Conservation (phyloP, 2,113 vertebrate species). For the Tauraco erythrolophus region DNA sequence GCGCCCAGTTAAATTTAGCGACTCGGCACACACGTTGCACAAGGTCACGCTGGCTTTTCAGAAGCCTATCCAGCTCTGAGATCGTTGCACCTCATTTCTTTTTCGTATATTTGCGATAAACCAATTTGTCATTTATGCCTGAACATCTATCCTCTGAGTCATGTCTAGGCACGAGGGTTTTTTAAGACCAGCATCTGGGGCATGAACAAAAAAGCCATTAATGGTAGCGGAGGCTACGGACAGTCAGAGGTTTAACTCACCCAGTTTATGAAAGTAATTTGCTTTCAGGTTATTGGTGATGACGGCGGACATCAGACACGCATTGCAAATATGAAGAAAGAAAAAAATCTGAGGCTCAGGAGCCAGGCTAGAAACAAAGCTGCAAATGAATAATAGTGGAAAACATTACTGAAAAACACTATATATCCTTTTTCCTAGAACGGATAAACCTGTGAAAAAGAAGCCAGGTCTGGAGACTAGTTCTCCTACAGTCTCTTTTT, state of each 20-base stretch:
- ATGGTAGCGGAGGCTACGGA: constrained; percentile 44
- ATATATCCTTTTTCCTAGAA: constrained; percentile 8
- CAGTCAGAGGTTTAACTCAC: constrained; percentile 33
- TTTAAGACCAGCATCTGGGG: constrained; percentile 32
- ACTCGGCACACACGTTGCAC: background rate
- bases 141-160: constrained; percentile 72
- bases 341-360: background rate
- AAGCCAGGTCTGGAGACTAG: background rate
- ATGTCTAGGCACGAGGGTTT: constrained; percentile 63
- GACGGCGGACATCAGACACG: constrained; percentile 7
- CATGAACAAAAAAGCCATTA: constrained; percentile 67
- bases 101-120: constrained; percentile 60
- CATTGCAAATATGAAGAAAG: constrained; percentile 20
- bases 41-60: constrained; percentile 35
- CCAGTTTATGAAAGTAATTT: constrained; percentile 59
- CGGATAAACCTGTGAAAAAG: background rate
- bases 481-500: constrained; percentile 35
- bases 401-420: constrained; percentile 28
- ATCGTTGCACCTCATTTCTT: constrained; percentile 60
- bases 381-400: constrained; percentile 7
- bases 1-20: constrained; percentile 42
- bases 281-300: constrained; percentile 42
- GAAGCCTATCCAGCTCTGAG: constrained; percentile 27
- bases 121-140: constrained; percentile 63
- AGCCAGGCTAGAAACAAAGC: constrained; percentile 1